Percentiles rank a stretch among this genome's conserved stretches.
Evolutionary conservation across 2,113 vertebrate genomes (phyloP).

Genomic region (Gila orcuttii): DNA sequence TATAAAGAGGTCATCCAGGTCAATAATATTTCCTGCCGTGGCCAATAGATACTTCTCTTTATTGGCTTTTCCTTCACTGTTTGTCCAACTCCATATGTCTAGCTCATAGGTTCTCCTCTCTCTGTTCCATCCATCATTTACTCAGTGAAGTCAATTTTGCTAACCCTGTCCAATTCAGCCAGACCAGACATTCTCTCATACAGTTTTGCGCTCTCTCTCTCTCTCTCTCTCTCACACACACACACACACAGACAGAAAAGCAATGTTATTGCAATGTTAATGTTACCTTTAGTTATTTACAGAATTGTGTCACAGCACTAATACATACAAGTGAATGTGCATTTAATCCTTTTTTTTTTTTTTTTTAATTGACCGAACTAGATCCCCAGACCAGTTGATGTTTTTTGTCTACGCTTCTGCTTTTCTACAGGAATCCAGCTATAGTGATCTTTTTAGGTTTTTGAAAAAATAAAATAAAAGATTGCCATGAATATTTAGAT

Average conservation of each 20-base stretch:
- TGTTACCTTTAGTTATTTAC: not conserved
- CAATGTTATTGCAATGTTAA: conserved; percentile 8
- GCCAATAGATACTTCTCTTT: conserved; percentile 49
- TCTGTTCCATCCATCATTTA: conserved; percentile 16
- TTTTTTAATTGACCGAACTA: not conserved
- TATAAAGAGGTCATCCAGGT: conserved; percentile 36
- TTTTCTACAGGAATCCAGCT: not conserved
- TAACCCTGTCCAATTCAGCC: not conserved
- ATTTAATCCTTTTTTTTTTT: not conserved
- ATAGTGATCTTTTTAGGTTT: not conserved
- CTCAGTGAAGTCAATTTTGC: conserved; percentile 17
- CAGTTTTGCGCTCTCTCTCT: not conserved
- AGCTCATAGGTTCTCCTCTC: not conserved
- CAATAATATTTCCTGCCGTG: conserved; percentile 37
- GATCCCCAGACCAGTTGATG: not conserved
- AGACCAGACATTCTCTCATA: not conserved
- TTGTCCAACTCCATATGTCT: conserved; percentile 35
- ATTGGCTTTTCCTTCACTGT: conserved; percentile 45
- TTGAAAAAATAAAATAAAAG: not conserved
- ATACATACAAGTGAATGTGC: not conserved
- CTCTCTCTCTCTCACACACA: not conserved
- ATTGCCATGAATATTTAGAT: not conserved
- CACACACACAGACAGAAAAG: not conserved
- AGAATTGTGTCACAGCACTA: not conserved
- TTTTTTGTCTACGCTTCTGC: not conserved